phyloP scores from a whole-genome alignment of 2,113 vertebrate species.

The Oreotragus oreotragus region DNA sequence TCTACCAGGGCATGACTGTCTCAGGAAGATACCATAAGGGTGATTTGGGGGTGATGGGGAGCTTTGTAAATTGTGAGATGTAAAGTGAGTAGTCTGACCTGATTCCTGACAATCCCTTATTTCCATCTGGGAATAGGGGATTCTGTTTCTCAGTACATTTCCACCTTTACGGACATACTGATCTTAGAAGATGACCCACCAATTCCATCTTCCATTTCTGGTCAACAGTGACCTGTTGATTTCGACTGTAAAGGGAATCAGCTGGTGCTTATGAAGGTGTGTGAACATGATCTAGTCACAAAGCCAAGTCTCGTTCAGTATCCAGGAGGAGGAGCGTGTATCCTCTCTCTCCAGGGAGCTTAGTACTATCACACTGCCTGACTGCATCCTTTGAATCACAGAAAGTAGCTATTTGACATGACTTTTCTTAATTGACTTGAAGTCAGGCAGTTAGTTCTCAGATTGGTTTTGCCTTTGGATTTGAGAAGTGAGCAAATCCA shows the following conservation, averaged over 20 bases:
- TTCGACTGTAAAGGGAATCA: slow-evolving; percentile 17
- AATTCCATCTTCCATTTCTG: slow-evolving; percentile 12
- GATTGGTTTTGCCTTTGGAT: slow-evolving; percentile 36
- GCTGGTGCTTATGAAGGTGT: background rate
- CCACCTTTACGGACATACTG: background rate
- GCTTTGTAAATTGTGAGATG: background rate
- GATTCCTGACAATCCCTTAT: background rate
- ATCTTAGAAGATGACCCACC: background rate
- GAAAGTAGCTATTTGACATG: background rate
- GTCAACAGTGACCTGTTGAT: background rate
- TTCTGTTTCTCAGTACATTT: background rate
- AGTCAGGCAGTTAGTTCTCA: slow-evolving; percentile 2
- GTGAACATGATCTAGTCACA: background rate
- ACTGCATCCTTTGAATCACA: background rate
- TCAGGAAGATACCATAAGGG: background rate
- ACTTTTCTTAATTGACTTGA: slow-evolving; percentile 41
- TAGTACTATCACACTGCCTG: background rate
- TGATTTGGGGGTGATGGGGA: background rate
- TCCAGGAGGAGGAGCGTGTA: background rate
- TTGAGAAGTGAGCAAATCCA: slow-evolving; percentile 28
- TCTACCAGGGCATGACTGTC: background rate
- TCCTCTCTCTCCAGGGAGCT: background rate
- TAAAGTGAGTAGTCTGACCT: background rate
- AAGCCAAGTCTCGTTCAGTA: background rate
- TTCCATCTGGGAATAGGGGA: background rate